Base-by-base conservation (phyloP, 37 sponge, comb jelly and placozoan species). In the Spongilla lacustris region DNA sequence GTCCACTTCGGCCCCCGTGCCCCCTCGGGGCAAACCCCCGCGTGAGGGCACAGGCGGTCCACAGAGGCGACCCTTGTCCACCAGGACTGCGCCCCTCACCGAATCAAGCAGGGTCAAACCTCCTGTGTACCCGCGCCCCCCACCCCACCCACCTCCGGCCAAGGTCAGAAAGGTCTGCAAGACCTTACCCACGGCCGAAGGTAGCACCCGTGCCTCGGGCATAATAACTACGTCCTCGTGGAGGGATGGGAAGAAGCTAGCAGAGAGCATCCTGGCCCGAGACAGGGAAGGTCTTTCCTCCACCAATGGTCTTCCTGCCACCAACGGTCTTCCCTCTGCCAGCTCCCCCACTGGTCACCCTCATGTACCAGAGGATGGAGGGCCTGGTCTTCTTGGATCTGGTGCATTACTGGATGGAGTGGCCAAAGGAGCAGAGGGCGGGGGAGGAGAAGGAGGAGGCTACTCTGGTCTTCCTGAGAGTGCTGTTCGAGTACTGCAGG, bases 151-250 rank as follows among this genome's bases (percentile, higher is more conserved):
- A 0, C 73, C 36, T 31, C 34, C 35, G 19, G 41, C 32, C 34
- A 31, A 8, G 30, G 30, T 25, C 38, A 32, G n/a, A 24, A 75
- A 75, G 33, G 76, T 25, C 11, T 36, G 33, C 34, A 29, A 33
- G 9, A 33, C 36, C 76, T 9, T 38, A 36, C 33, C 36, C 0
- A 24, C 25, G 4, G 36, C 25, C 29, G 50, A 79, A 29, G 58
- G 30, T 4, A 31, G 50, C 29, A 0, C 25, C 0, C 58, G 19
- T 17, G 19, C 58, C 58, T 13, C 78, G 4, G 79, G 67, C 34
- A 31, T 79, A 2, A 86, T 92, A 23, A 92, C 92, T 25, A 76
- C 92, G 3, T 88, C 81, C 11, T 88, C 89, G 0, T 92, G 92
- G 92, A 67, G 92, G 74, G 50, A 75, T 0, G 92, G 92, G 0